Evolutionary conservation across 2,113 vertebrate species (phyloP).

Genomic region (Ranitomeya variabilis): DNA sequence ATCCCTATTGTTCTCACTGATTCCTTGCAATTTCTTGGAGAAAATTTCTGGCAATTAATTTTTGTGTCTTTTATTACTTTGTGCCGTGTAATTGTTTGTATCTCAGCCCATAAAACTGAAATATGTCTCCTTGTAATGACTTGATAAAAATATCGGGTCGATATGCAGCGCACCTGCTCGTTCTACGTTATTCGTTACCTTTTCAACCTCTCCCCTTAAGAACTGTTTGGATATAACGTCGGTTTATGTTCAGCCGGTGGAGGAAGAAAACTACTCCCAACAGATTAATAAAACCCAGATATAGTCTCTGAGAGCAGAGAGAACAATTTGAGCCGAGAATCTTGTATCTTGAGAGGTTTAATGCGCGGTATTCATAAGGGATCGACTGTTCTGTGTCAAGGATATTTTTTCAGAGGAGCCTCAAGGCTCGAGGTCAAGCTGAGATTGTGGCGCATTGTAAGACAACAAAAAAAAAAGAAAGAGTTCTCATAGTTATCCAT

Average conservation of each 20-base stretch:
- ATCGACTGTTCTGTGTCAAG: neutral
- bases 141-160: neutral
- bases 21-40: too few species aligned
- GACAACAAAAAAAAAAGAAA: neutral
- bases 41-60: neutral
- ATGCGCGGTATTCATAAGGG: neutral
- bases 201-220: neutral
- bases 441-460: neutral
- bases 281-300: slow-evolving; percentile 32
- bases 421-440: neutral
- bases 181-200: neutral
- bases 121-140: neutral
- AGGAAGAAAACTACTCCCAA: slow-evolving; percentile 1
- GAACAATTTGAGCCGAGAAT: neutral
- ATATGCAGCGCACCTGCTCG: neutral
- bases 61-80: neutral
- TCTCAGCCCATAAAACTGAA: neutral
- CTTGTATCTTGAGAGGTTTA: slow-evolving; percentile 15
- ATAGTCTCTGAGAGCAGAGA: neutral
- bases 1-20: too few species aligned
- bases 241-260: slow-evolving; percentile 28
- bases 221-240: slow-evolving; percentile 15
- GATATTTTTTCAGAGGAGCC: neutral
- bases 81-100: neutral
- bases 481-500: neutral